phyloP scores from a whole-genome alignment of 1,140 invertebrate genomes.

The Goniozus legneri region DNA sequence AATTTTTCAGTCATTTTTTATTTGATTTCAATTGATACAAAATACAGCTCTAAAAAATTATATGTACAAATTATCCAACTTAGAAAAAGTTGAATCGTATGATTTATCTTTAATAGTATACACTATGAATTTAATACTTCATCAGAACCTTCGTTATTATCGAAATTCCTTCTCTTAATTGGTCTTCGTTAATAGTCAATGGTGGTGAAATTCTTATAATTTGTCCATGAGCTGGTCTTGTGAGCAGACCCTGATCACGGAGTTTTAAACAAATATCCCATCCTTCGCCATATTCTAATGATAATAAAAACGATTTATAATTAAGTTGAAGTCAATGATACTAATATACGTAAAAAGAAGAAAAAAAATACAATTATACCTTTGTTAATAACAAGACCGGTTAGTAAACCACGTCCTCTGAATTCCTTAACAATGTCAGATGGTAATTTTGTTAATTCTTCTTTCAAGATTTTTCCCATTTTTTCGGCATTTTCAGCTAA shows the following conservation, averaged over 20 bases:
- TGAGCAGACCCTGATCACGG: constrained; percentile 67
- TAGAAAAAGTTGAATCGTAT: no score
- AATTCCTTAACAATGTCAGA: constrained; percentile 63
- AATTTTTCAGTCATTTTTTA: no score
- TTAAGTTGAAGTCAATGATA: not conserved
- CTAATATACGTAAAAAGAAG: no score
- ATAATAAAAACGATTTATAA: not conserved
- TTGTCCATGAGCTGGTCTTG: constrained; percentile 76
- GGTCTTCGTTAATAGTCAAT: constrained; percentile 62
- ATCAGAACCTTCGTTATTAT: constrained; percentile 56
- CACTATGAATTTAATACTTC: no score
- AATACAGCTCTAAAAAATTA: no score
- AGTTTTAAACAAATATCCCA: constrained; percentile 70
- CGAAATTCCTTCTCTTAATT: constrained; percentile 62
- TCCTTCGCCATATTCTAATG: constrained; percentile 61
- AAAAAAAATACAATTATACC: constrained; percentile 48
- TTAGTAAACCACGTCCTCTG: constrained; percentile 72
- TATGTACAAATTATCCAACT: no score
- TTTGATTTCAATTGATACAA: no score
- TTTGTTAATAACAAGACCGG: constrained; percentile 71
- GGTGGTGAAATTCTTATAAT: constrained; percentile 75
- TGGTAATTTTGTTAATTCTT: constrained; percentile 61
- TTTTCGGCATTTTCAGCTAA: constrained; percentile 68
- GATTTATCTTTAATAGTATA: no score
- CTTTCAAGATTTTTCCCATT: constrained; percentile 65